Base-by-base conservation (phyloP, 2,797 vertebrate species). In the Gymnodraco acuticeps region DNA sequence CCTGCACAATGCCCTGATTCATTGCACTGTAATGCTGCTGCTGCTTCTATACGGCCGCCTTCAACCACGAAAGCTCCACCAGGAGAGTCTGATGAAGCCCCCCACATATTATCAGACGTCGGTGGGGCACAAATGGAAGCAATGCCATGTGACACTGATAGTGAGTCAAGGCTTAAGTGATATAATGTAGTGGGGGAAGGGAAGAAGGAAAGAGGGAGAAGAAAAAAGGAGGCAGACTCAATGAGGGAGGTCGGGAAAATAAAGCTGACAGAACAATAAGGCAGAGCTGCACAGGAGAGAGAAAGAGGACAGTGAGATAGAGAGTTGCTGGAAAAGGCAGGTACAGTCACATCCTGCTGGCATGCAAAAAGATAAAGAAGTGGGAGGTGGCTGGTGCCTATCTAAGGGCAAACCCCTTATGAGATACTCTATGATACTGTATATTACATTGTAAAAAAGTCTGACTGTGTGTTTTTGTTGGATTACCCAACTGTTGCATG, bases 321-420 rank as follows among this genome's bases (percentile, higher is more conserved):
- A 84, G 70, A 73, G 62, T 53, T 80, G 51, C 51, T 83, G 62
- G 72, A 77, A 83, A 87, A 88, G 84, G 81, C 93, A 93, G 89
- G 92, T 93, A 94, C 62, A 87, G 89, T 94, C 92, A 93, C 87
- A 92, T 94, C 92, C 91, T 93, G 89, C 86, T 91, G 75, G 81
- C 82, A 73, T 85, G 69, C 75, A 63, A 59, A 78, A 23, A 83
- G 82, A 91, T 81, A 88, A 88, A 75, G 72, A 64, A 51, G 63
- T 64, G 64, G 75, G 78, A 63, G 78, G 73, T 23, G 55, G 52
- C 51, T 43, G 48, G 55, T 64, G 62, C 53, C 69, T 66, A 64
- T 77, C 63, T 66, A 74, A 70, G 73, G 53, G 20, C 17, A 38
- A 77, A 79, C 64, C 66, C 53, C 73, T 82, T 52, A 60, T 56